Conservation (phyloP, 2,113 vertebrate genomes). For the Acrocephalus arundinaceus region DNA sequence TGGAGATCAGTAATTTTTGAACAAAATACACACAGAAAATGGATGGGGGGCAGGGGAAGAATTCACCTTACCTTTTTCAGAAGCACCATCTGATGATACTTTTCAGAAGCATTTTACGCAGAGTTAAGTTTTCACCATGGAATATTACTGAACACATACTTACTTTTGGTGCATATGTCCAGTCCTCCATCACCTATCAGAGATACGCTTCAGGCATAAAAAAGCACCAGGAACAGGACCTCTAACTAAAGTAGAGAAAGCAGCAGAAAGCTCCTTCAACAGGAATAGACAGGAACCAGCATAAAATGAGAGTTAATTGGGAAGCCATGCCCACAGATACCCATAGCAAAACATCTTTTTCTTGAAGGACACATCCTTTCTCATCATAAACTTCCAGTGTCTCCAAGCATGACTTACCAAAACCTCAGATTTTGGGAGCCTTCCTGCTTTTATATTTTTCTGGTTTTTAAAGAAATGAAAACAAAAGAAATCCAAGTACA, state of each 20-base stretch:
- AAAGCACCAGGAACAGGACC: not conserved
- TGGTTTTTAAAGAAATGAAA: conserved; percentile 25
- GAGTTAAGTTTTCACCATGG: not conserved
- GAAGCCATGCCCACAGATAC: not conserved
- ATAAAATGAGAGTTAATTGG: not conserved
- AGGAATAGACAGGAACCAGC: not conserved
- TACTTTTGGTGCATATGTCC: not conserved
- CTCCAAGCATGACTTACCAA: not conserved
- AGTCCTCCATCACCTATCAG: not conserved
- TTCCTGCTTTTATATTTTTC: not conserved
- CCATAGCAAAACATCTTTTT: not conserved
- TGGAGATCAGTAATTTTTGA: not conserved
- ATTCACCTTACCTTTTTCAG: conserved; percentile 48
- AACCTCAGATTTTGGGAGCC: not conserved
- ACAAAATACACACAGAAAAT: not conserved
- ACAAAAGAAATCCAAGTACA: conserved; percentile 24
- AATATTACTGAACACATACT: not conserved
- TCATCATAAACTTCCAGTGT: not conserved
- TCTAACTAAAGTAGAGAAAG: not conserved
- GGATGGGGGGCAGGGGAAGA: not conserved
- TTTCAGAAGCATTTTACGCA: not conserved
- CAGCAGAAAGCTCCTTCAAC: not conserved
- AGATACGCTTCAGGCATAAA: not conserved
- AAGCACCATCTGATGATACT: not conserved
- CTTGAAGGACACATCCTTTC: not conserved